Conservation (phyloP, 2,113 vertebrate species). For the Phrynosoma platyrhinos region DNA sequence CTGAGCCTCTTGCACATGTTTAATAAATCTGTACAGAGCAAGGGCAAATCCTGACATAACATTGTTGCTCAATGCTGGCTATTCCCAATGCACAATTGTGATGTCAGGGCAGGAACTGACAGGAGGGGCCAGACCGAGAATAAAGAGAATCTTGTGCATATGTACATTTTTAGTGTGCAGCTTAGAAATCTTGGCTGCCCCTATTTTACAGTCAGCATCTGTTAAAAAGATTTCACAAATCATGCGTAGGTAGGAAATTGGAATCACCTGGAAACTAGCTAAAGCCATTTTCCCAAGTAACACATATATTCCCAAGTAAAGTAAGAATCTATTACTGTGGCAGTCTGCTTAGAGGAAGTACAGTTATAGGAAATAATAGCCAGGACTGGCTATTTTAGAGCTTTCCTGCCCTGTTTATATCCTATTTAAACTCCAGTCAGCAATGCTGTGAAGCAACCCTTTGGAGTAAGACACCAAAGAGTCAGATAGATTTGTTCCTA, state of each 20-base stretch:
- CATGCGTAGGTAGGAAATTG: conserved; percentile 48
- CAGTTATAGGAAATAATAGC: conserved; percentile 21
- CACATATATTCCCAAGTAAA: conserved; percentile 19
- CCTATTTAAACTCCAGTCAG: conserved; percentile 29
- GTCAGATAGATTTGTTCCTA: conserved; percentile 9
- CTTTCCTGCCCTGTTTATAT: neutral
- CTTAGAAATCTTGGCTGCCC: conserved; percentile 4
- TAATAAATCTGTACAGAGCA: neutral
- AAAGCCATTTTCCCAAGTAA: conserved; percentile 48
- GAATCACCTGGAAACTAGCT: conserved; percentile 42
- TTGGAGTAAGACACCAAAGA: neutral
- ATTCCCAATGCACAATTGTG: neutral
- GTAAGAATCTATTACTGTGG: conserved; percentile 24
- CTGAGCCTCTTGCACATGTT: neutral
- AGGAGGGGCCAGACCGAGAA: neutral
- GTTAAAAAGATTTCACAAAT: conserved; percentile 14
- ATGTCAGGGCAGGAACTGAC: neutral
- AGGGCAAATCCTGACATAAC: neutral
- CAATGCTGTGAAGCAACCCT: conserved; percentile 14
- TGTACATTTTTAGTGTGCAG: neutral
- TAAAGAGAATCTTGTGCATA: neutral
- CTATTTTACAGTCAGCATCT: conserved; percentile 4
- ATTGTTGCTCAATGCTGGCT: neutral
- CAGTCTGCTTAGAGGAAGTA: conserved; percentile 24
- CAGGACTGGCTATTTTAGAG: neutral